phyloP scores from a whole-genome alignment of 2,888 invertebrate species.

The Cephus nigrinus region DNA sequence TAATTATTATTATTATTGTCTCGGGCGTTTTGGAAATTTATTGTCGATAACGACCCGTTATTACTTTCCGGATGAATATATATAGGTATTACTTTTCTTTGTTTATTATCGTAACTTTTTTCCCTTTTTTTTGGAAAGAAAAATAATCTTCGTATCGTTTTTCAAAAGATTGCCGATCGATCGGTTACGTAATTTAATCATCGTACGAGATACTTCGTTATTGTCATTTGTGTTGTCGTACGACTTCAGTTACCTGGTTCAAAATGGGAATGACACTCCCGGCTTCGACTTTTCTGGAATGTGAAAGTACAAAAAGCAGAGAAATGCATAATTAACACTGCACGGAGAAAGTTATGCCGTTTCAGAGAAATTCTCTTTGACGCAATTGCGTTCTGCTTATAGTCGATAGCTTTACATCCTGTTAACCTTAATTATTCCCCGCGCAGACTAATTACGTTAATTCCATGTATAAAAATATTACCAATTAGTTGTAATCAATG shows the following conservation, averaged over 20 bases:
- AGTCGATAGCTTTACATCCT: not conserved
- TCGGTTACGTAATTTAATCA: not conserved
- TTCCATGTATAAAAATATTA: not conserved
- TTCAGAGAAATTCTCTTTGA: conserved; percentile 1
- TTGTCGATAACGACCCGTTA: not conserved
- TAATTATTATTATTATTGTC: not conserved
- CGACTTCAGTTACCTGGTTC: not conserved
- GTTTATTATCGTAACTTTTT: not conserved
- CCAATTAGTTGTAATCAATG: not conserved
- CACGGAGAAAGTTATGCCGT: not conserved
- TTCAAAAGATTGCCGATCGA: not conserved
- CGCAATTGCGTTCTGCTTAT: not conserved
- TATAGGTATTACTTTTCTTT: not conserved
- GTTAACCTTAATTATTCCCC: not conserved
- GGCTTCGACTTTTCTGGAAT: not conserved
- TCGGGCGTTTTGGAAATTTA: not conserved
- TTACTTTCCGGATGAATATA: not conserved
- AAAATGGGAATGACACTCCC: not conserved
- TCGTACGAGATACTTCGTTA: not conserved
- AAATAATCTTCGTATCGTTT: not conserved
- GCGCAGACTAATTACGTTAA: not conserved
- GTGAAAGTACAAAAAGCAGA: conserved; percentile 3
- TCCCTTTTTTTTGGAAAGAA: not conserved
- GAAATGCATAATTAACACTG: not conserved
- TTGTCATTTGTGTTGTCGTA: not conserved